Base-by-base conservation (phyloP, 64 coral and sea anemone species). In the Montipora cactus region DNA sequence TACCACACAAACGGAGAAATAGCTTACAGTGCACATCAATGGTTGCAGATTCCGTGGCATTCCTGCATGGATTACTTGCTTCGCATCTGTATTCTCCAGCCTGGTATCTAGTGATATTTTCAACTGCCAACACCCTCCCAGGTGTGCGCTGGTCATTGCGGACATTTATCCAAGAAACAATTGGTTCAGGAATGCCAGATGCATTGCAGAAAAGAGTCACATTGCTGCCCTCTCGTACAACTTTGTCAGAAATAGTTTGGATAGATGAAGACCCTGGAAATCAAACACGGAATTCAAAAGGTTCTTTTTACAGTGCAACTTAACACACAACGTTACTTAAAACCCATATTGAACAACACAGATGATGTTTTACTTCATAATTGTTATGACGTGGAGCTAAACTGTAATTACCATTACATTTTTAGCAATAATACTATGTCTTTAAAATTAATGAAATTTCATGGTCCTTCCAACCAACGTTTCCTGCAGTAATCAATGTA, bases 11-110 rank as follows among this genome's bases (percentile, higher is more conserved):
- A 28, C 28, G 1, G 28, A 28, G 28, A 44, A 28, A 20, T 28
- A 5, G 55, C 81, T 83, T 67, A 83, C 81, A 83, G 14, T 68
- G 81, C 25, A 83, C 59, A n/a, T 83, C 81, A 83, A 83, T 48
- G 3, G 4, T 19, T 68, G 7, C 37, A 7, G 23, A 45, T 58
- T 83, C 5, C 48, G 81, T 18, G 3, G 28, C 37, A 68, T 83
- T 67, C 3, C 37, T 59, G 44, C 81, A 83, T 15, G 0, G 10
- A 67, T 83, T 83, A 13, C 28, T 67, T 14, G 81, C 44, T 21
- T 83, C 44, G 62, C 81, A 83, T 15, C 2, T 68, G 14, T 67
- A 83, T 1, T 66, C 59, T 47, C 81, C 81, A 67, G 59, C 23
- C 20, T 83, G 3, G 19, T 0, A 8, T 13, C 81, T 83, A 5